These are phyloP conservation scores for Myanophis thanlyinensis DNA, from an alignment of 2,113 vertebrate species.

Conservation along the genomic window DNA sequence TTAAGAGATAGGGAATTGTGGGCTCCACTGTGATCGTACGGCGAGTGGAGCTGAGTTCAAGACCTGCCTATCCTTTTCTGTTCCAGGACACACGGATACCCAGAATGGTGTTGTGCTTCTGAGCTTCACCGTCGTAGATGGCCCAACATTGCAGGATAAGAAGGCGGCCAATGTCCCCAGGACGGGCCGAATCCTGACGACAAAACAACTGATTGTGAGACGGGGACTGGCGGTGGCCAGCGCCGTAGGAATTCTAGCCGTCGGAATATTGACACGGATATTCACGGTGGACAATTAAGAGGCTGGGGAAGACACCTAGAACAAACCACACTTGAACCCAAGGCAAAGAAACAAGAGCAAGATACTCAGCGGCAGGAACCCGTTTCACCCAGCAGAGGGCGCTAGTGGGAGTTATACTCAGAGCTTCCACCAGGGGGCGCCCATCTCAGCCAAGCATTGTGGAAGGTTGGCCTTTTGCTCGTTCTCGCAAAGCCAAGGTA, in stretches of 20 bases:
- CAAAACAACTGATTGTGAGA: slow-evolving; percentile 23
- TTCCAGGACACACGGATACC: slow-evolving; percentile 34
- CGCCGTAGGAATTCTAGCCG: rapidly evolving
- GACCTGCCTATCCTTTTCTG: background rate
- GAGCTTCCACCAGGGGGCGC: background rate
- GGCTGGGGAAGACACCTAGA: rapidly evolving
- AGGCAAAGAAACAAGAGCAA: background rate
- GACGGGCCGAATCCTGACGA: rapidly evolving
- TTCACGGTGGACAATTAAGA: slow-evolving; percentile 38
- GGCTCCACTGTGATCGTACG: background rate
- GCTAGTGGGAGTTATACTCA: background rate
- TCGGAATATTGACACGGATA: slow-evolving; percentile 30
- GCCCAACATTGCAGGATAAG: rapidly evolving
- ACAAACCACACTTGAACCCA: background rate
- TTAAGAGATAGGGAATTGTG: background rate
- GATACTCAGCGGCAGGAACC: rapidly evolving
- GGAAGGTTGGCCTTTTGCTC: background rate
- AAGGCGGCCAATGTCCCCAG: rapidly evolving
- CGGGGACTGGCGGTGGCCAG: background rate
- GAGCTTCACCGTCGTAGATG: slow-evolving; percentile 7
- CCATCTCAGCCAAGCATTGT: background rate
- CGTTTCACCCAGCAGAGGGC: background rate
- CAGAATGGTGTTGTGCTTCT: slow-evolving; percentile 19
- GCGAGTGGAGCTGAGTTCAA: background rate
- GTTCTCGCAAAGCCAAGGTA: background rate